Conservation (phyloP, 1,140 invertebrate genomes). For the Akabosia matsudoensis region DNA sequence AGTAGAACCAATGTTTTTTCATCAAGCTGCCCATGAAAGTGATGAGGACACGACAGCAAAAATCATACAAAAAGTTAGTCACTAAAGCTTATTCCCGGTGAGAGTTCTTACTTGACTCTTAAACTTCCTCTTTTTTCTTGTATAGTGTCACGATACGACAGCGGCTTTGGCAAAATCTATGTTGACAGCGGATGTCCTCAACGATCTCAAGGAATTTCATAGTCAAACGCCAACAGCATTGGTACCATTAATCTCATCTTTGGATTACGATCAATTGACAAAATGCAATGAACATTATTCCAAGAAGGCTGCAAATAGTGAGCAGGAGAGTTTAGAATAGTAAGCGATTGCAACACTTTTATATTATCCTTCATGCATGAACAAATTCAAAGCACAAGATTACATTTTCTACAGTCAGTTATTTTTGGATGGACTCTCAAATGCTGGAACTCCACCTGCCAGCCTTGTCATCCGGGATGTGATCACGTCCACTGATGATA, state of each 20-base stretch:
- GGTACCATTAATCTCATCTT: conserved; percentile 32
- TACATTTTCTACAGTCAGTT: conserved; percentile 31
- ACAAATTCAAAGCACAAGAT: too few species aligned
- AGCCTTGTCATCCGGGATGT: conserved; percentile 38
- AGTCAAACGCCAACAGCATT: conserved; percentile 31
- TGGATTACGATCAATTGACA: conserved; percentile 40
- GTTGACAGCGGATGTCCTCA: background rate
- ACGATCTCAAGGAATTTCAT: conserved; percentile 31
- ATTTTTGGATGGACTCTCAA: conserved; percentile 40
- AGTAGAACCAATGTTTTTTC: conserved; percentile 37
- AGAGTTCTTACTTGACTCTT: background rate
- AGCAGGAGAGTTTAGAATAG: conserved; percentile 29
- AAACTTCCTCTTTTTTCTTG: too few species aligned
- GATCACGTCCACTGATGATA: conserved; percentile 30
- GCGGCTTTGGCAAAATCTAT: conserved; percentile 31
- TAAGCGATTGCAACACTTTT: conserved; percentile 21
- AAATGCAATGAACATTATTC: conserved; percentile 26
- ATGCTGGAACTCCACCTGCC: conserved; percentile 38
- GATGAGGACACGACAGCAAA: conserved; percentile 31
- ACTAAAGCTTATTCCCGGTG: too few species aligned
- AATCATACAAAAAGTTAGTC: conserved; percentile 32
- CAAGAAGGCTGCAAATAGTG: background rate
- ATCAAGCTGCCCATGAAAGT: conserved; percentile 33
- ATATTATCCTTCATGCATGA: too few species aligned
- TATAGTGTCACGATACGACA: conserved; percentile 30